These are phyloP conservation scores for Erannis defoliaria DNA, from an alignment of 2,888 invertebrate species.

Conservation along the genomic window DNA sequence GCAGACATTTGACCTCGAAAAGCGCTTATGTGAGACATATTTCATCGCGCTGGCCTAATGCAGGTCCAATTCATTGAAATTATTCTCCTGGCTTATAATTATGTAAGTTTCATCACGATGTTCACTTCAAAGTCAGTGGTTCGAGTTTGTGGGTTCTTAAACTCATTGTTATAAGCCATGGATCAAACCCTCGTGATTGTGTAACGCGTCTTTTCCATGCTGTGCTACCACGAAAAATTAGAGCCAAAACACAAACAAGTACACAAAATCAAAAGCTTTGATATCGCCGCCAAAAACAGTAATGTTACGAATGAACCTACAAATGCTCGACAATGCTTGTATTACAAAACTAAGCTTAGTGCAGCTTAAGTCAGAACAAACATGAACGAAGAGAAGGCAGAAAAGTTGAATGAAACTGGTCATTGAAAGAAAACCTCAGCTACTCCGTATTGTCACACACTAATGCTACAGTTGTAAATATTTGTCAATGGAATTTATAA, in stretches of 20 bases:
- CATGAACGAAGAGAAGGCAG: constrained; percentile 57
- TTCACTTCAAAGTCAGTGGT: too few relatives aligned
- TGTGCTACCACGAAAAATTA: too few relatives aligned
- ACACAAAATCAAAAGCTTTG: constrained; percentile 17
- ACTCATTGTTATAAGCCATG: too few relatives aligned
- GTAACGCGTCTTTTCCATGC: too few relatives aligned
- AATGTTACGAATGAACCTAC: constrained; percentile 58
- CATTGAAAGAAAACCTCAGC: constrained; percentile 48
- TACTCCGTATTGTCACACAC: constrained; percentile 42
- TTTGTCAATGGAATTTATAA: constrained; percentile 70
- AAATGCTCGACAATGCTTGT: constrained; percentile 52
- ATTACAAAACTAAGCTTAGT: constrained; percentile 48
- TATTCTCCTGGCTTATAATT: too few relatives aligned
- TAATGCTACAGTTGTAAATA: constrained; percentile 75
- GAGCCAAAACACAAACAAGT: not conserved
- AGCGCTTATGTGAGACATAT: too few relatives aligned
- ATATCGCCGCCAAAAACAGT: constrained; percentile 45
- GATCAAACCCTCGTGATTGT: too few relatives aligned
- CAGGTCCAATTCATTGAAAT: too few relatives aligned
- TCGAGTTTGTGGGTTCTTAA: too few relatives aligned
- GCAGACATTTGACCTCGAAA: too few relatives aligned
- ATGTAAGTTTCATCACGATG: too few relatives aligned
- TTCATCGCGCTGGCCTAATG: too few relatives aligned
- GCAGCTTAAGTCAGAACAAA: constrained; percentile 51
- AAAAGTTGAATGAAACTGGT: constrained; percentile 57